Evolutionary conservation across 2,113 vertebrate species (phyloP).

Genomic region (Pomatorhinus ruficollis): DNA sequence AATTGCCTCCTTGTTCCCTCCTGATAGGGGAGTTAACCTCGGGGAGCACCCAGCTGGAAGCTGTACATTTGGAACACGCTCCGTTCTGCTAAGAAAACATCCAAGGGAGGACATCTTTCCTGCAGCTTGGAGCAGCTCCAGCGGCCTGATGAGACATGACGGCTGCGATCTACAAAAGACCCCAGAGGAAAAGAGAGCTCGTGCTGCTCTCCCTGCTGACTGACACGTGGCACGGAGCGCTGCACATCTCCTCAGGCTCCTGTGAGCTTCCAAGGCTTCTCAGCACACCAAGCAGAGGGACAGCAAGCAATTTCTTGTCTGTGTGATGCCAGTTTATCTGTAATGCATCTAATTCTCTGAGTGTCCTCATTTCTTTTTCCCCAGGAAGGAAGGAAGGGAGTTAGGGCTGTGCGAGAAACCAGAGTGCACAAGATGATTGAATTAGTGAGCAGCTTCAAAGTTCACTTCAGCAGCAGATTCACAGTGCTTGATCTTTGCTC

Average conservation of each 20-base stretch:
- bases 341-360: neutral
- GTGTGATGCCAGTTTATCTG: neutral
- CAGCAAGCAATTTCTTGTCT: neutral
- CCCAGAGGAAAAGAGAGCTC: neutral
- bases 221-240: neutral
- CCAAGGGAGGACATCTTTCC: neutral
- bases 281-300: neutral
- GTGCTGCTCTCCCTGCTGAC: neutral
- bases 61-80: fast-evolving
- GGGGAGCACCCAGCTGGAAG: neutral
- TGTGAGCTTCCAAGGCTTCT: neutral
- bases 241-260: neutral
- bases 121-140: conserved; percentile 6
- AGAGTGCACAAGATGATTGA: neutral
- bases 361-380: neutral
- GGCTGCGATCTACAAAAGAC: neutral
- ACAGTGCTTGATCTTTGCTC: neutral
- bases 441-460: neutral
- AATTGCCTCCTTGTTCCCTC: neutral
- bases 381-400: conserved; percentile 5
- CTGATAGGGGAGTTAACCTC: neutral
- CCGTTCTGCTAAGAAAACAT: neutral
- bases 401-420: neutral
- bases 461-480: neutral
- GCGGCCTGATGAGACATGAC: neutral